Conservation (phyloP, 2,113 vertebrate species). For the Telmatochromis sp. region DNA sequence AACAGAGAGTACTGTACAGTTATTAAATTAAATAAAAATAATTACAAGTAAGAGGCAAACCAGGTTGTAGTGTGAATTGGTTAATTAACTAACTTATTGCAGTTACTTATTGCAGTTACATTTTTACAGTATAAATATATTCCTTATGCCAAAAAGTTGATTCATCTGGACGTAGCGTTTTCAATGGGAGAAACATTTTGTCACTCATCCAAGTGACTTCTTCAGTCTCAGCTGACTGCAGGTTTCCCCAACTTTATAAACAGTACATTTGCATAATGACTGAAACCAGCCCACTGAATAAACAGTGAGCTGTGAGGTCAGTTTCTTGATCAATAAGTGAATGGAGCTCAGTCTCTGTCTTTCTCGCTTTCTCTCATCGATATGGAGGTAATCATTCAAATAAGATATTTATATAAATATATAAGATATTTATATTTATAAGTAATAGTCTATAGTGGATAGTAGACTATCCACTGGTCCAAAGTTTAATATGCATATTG, state of each 20-base stretch:
- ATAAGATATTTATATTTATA: not conserved
- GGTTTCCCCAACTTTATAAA: not conserved
- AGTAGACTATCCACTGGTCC: not conserved
- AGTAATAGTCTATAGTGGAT: not conserved
- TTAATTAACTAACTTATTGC: no score
- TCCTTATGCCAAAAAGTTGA: not conserved
- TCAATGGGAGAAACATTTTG: not conserved
- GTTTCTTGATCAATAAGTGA: fast-evolving
- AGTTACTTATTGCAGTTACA: no score
- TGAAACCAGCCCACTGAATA: not conserved
- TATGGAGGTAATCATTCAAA: not conserved
- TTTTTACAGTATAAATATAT: not conserved
- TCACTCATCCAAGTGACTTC: not conserved
- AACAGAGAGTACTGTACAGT: no score
- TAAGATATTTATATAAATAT: not conserved
- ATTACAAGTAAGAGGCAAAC: no score
- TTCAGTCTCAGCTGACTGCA: not conserved
- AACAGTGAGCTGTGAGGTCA: not conserved
- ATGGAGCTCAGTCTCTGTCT: not conserved
- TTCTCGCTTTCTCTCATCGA: not conserved
- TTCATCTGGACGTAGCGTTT: not conserved
- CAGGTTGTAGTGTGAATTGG: no score
- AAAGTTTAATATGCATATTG: not conserved
- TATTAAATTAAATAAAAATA: no score
- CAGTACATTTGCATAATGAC: not conserved